A percentile compares a stretch with the other conserved stretches of the same genome.
Conservation (phyloP, 2,888 invertebrate species). For the Agelastica alni region DNA sequence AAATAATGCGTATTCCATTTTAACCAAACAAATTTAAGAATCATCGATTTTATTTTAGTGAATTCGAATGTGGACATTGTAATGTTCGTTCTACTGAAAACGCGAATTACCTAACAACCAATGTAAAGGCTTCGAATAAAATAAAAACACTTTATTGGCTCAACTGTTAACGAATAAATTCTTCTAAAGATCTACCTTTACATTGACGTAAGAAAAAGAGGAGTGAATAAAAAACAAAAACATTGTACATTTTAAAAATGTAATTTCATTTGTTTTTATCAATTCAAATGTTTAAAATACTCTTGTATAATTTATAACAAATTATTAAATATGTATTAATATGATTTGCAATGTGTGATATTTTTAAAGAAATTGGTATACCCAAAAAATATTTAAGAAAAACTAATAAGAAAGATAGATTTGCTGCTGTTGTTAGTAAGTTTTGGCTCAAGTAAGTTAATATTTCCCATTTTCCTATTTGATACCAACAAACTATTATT, state of each 20-base stretch:
- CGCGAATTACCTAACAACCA: too few species aligned
- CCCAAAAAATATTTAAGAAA: constrained; percentile 68
- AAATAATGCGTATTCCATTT: too few species aligned
- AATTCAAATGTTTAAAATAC: background rate
- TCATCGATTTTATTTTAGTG: too few species aligned
- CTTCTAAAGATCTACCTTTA: background rate
- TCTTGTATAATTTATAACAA: background rate
- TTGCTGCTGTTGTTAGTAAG: constrained; percentile 67
- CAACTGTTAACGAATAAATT: too few species aligned
- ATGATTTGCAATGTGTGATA: constrained; percentile 63
- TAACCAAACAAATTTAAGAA: too few species aligned
- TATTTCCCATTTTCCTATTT: constrained; percentile 39
- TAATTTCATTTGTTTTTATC: background rate
- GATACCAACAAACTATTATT: too few species aligned
- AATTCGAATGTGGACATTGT: too few species aligned
- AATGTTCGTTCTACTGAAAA: too few species aligned
- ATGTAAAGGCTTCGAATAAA: too few species aligned
- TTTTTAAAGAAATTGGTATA: constrained; percentile 73
- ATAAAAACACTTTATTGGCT: too few species aligned
- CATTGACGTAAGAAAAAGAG: background rate
- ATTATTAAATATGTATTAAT: background rate
- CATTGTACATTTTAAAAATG: constrained; percentile 1
- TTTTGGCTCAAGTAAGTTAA: constrained; percentile 68
- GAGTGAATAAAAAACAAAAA: constrained; percentile 4
- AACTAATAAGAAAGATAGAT: constrained; percentile 63